Percentiles rank a stretch among this genome's conserved stretches.
Evolutionary conservation across 2,113 vertebrate genomes (phyloP).

Genomic region (Tetraodon nigroviridis): DNA sequence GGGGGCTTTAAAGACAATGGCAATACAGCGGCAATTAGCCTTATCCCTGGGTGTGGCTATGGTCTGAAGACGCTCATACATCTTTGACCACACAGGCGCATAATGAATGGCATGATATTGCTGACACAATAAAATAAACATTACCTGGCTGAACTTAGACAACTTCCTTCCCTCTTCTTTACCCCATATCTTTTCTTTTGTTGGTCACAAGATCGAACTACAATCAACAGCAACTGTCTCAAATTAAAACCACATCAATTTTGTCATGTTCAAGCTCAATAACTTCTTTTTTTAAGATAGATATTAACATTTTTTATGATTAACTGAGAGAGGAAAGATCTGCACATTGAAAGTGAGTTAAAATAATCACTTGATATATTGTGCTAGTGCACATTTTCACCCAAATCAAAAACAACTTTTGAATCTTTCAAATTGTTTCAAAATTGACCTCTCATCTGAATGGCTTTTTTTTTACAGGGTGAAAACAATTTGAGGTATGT

Average conservation of each 20-base stretch:
- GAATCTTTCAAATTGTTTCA: too few relatives aligned
- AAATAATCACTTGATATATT: too few relatives aligned
- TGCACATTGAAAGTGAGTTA: too few relatives aligned
- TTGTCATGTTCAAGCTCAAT: neutral
- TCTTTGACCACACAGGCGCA: constrained; percentile 41
- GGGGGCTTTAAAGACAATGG: constrained; percentile 64
- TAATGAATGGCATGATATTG: constrained; percentile 65
- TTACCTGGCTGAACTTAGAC: constrained; percentile 46
- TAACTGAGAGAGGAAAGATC: too few relatives aligned
- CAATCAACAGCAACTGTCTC: neutral
- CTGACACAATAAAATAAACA: constrained; percentile 63
- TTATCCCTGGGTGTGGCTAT: constrained; percentile 56
- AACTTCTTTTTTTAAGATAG: neutral
- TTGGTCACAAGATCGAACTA: constrained; percentile 2
- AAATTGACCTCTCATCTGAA: too few relatives aligned
- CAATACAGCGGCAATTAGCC: constrained; percentile 59
- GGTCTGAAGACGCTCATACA: constrained; percentile 43
- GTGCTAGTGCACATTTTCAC: too few relatives aligned
- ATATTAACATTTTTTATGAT: too few relatives aligned
- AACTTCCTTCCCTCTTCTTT: constrained; percentile 25
- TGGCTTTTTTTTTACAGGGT: too few relatives aligned
- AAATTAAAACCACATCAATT: neutral
- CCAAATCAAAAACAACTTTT: too few relatives aligned
- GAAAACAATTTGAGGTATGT: too few relatives aligned
- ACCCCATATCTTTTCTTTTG: constrained; percentile 22